Evolutionary conservation across 2,888 invertebrate genomes (phyloP), one percentile per base, ranked within the genome.

Genomic region (Platynereis dumerilii): DNA sequence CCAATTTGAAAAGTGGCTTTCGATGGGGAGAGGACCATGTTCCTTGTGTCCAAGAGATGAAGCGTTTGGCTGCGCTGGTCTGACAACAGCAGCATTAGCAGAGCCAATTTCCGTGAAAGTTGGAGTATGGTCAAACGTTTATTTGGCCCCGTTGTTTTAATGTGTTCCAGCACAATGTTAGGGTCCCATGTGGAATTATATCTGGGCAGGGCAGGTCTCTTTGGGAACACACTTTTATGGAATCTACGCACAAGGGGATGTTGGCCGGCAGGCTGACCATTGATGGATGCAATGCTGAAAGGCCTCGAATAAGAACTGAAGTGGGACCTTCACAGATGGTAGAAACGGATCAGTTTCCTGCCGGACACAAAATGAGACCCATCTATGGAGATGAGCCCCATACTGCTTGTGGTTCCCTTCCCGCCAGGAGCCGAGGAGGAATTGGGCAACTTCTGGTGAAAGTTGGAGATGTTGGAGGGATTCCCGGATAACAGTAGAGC

Each of bases 361-460:
- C 59, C 26, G n/a, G 42, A 34, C 15, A 60, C 69, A 69, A 58
- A 69, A 29, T 24, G 17, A 15, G 10, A 59, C 59, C 69, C 65
- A 69, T 55, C 60, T 67, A n/a, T 58, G 24, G 34, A 62, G 58
- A 54, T 64, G 65, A n/a, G 39, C 10, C 15, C 27, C 26, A 44
- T 67, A 67, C 48, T 64, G 67, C n/a, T n/a, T n/a, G 39, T 59
- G 53, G 27, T 42, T 60, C 10, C 65, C 67, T 22, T 56, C 44
- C 27, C 65, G 22, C 69, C 69, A 69, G 5, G 66, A 62, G 26
- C 24, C 15, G 12, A 48, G 2, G 26, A 45, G n/a, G 20, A 29
- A 15, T 2, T 12, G 12, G 15, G n/a, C 2, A 45, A 59, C 59
- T 17, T 3, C 20, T 45, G 7, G 7, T 10, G 59, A 10, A 20